Percentiles rank a stretch among this genome's conserved stretches.
phyloP scores from a whole-genome alignment of 2,113 vertebrate genomes.

The Emydura subglobosa region DNA sequence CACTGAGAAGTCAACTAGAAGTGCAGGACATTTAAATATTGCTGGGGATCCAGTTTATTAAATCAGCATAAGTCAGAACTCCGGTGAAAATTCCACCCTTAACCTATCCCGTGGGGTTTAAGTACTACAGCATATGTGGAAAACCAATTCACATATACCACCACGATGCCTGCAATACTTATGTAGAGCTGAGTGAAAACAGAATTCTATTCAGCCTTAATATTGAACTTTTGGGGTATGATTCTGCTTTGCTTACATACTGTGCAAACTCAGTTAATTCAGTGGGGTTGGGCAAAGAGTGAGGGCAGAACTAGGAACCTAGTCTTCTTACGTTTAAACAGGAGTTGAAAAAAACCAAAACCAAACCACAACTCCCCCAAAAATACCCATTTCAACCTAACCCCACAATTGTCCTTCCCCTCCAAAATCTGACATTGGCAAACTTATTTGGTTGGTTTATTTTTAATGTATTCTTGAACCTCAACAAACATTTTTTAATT shows the following conservation, averaged over 20 bases:
- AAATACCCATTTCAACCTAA: background rate
- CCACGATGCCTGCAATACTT: background rate
- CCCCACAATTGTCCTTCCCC: background rate
- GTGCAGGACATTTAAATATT: background rate
- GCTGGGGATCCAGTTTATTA: background rate
- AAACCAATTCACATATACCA: background rate
- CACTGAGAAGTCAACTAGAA: background rate
- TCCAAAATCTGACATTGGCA: background rate
- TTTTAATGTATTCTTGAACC: background rate
- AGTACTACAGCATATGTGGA: background rate
- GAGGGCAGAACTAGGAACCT: background rate
- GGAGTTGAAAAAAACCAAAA: background rate
- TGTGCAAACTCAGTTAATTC: background rate
- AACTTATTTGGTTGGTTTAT: background rate
- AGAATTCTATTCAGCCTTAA: background rate
- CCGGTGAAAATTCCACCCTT: background rate
- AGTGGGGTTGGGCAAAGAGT: accelerated
- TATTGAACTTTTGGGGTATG: background rate
- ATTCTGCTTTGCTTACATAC: background rate
- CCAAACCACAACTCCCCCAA: background rate
- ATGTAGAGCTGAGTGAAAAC: background rate
- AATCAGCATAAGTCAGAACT: background rate
- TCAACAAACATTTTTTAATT: background rate
- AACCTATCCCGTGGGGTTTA: background rate
- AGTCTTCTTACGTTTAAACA: background rate